Evolutionary conservation across 2,113 vertebrate genomes (phyloP).

Genomic region (Mobula birostris): DNA sequence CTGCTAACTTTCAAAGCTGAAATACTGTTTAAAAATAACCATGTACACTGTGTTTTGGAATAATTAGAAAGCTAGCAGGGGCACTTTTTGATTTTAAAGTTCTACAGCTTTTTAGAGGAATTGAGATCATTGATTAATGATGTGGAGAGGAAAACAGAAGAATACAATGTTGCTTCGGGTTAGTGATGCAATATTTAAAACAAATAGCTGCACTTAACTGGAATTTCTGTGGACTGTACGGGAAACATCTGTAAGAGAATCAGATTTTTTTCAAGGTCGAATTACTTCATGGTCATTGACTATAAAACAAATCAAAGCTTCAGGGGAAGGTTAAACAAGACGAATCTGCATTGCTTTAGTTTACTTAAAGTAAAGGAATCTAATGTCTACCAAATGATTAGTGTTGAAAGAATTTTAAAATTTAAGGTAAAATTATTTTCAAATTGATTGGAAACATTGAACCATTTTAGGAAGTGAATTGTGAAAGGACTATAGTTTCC

Average conservation of each 20-base stretch:
- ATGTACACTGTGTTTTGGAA: background rate
- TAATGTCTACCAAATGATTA: background rate
- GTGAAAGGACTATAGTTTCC: background rate
- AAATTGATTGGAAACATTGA: background rate
- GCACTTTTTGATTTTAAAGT: background rate
- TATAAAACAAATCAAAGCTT: conserved; percentile 4
- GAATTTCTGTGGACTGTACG: conserved; percentile 3
- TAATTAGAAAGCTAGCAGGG: background rate
- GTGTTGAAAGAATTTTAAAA: background rate
- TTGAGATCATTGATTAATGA: background rate
- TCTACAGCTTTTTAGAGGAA: background rate
- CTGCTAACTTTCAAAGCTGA: background rate
- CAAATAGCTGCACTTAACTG: background rate
- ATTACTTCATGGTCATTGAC: background rate
- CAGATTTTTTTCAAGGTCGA: conserved; percentile 17
- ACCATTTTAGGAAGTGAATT: background rate
- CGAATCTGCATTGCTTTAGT: background rate
- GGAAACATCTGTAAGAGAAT: conserved; percentile 20
- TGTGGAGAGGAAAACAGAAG: background rate
- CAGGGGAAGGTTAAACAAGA: background rate
- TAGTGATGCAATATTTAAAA: background rate
- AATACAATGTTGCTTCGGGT: background rate
- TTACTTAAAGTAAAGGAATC: background rate
- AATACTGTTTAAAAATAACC: background rate
- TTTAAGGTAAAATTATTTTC: background rate